Base-by-base conservation (phyloP, 2,888 invertebrate species). In the Brenthis hecate region DNA sequence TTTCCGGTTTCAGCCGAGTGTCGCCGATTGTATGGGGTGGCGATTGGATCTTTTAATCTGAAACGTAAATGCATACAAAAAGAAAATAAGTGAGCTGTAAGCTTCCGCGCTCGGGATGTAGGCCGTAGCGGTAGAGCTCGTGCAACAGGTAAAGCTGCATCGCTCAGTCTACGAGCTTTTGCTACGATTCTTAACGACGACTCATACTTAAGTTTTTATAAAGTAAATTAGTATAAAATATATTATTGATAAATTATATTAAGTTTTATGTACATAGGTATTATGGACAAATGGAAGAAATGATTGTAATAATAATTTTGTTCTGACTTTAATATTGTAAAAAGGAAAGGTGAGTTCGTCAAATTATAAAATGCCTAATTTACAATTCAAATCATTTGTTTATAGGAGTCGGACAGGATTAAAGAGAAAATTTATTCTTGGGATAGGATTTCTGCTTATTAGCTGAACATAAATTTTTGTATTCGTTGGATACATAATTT, bases 41-140 rank as follows among this genome's bases (percentile, higher is more conserved):
- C 85, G 86, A 91, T 91, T 90, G 88, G 91, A 88, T 91, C 89
- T 90, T 91, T 91, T 92, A 92, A 92, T 92, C 91, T 91, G 87
- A 87, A 92, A 91, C 88, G 89, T 86, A 91, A 93, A 92, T 91
- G 92, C 92, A 91, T 85, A 86, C 83, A 90, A 89, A 91, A 92
- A 88, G 86, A 86, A 88, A 87, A 87, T 85, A 85, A 85, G 81
- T 75, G 81, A 80, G 82, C 81, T 82, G 84, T 84, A 84, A 86
- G 86, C 84, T 81, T 85, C 81, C 84, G 82, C 80, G 80, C 82
- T 80, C 81, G 81, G 81, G 81, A 83, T 85, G 81, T 83, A 80
- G 80, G 81, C 81, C 80, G 78, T 78, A 76, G 75, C 72, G 61
- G 66, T 56, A 67, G 61, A 73, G 72, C 72, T 73, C 74, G 81